phyloP scores from a whole-genome alignment of 2,797 vertebrate species.

The Rachycentron canadum region DNA sequence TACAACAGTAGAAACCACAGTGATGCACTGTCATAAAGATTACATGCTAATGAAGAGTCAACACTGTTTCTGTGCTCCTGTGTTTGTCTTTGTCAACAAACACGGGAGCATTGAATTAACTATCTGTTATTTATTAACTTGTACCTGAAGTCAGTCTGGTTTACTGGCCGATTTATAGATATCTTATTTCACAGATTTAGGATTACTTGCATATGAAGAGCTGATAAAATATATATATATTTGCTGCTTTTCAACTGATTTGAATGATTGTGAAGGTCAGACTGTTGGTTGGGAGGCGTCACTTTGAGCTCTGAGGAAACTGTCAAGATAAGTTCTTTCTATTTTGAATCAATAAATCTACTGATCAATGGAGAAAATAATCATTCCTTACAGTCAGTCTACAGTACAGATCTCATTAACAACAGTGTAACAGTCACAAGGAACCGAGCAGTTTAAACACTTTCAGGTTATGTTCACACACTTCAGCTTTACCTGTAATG shows the following conservation, averaged over 20 bases:
- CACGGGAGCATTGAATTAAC: neutral
- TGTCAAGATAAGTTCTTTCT: too few relatives aligned
- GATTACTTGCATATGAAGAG: neutral
- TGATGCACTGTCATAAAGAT: neutral
- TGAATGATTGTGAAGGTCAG: too few relatives aligned
- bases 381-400: too few relatives aligned
- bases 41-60: neutral
- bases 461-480: neutral
- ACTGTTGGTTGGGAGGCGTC: neutral
- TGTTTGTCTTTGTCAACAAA: neutral
- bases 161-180: too few relatives aligned
- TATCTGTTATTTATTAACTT: neutral
- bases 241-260: neutral
- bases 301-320: too few relatives aligned
- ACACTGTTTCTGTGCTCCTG: neutral
- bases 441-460: neutral
- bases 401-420: too few relatives aligned
- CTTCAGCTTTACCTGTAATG: too few relatives aligned
- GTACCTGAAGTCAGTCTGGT: too few relatives aligned
- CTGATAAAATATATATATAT: neutral
- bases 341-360: too few relatives aligned
- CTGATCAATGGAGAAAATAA: too few relatives aligned
- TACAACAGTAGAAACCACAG: neutral
- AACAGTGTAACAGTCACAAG: too few relatives aligned
- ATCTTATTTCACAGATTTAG: neutral